Base-by-base conservation (phyloP, 2,888 invertebrate species). In the Amphipyra tragopoginis region DNA sequence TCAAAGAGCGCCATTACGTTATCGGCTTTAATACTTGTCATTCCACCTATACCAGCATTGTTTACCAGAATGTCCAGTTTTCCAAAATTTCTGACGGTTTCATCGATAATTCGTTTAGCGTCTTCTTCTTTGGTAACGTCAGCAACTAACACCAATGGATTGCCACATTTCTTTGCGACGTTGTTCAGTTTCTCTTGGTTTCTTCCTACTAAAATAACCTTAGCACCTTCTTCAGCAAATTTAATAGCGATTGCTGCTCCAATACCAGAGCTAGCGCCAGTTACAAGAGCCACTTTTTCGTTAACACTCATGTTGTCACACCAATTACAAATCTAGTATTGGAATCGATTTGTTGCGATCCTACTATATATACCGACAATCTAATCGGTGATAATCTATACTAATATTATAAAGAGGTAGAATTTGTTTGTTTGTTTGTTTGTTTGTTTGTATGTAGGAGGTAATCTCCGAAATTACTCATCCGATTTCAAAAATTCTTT, bases 191-290 rank as follows among this genome's bases (percentile, higher is more conserved):
- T 82, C 0, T 56, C 55, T 36, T 59, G 49, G 34, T 83, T 81
- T 50, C 80, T 71, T 36, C 76, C 83, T 0, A 81, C 76, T 39
- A 83, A 54, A 6, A 69, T 65, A 0, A 84, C 76, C 9, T 66
- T 47, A 5, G 80, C 82, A 5, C 77, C 80, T 66, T 77, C 78
- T 6, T 63, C 55, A 0, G 65, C 55, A 42, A 65, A 70, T 26
- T 70, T 62, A 6, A 63, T 56, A 8, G 75, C 78, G 5, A 70
- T 72, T 2, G 76, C 75, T 5, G 81, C 82, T 26, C 82, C 83
- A 26, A 84, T 83, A 0, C 83, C 83, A 0, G 82, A 78, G 26
- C 82, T 81, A 10, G 78, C 72, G 1, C 84, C 83, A 5, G 84
- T 83, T 10, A 83, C 75, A 10, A 83, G 36, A 5, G 79, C 81